These are phyloP conservation scores for Equus quagga DNA, from an alignment of 2,113 vertebrate genomes.

Conservation along the genomic window DNA sequence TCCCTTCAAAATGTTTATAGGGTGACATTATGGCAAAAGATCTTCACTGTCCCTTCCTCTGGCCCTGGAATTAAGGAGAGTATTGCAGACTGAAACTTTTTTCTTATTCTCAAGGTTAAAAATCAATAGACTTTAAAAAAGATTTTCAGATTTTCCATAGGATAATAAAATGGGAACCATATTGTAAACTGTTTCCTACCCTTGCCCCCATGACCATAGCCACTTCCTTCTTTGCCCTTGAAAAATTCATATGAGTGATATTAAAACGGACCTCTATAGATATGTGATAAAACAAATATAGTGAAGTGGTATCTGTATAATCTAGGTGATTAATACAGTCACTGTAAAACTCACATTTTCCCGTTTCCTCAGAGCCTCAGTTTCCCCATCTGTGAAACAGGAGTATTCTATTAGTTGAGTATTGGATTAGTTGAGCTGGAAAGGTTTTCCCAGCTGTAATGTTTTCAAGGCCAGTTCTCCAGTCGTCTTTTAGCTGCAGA, in stretches of 20 bases:
- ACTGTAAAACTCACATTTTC: neutral
- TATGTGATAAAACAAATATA: neutral
- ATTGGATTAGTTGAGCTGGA: neutral
- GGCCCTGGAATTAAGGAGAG: constrained; percentile 11
- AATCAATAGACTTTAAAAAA: neutral
- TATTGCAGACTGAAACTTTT: neutral
- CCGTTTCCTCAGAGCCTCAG: neutral
- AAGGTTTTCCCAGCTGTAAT: neutral
- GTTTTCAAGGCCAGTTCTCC: neutral
- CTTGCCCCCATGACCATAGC: neutral
- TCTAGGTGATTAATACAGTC: neutral
- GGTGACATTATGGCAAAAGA: neutral
- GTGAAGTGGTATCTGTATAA: neutral
- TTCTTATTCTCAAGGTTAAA: neutral
- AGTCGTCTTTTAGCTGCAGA: neutral
- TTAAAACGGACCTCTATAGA: neutral
- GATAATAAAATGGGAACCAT: neutral
- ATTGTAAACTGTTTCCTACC: neutral
- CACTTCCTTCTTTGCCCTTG: neutral
- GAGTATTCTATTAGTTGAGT: neutral
- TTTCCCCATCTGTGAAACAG: neutral
- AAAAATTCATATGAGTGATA: neutral
- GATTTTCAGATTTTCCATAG: neutral
- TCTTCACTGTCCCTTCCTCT: neutral
- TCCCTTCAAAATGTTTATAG: neutral